Evolutionary conservation across 2,888 invertebrate species (phyloP).

Genomic region (Pseudanteris insignis): DNA sequence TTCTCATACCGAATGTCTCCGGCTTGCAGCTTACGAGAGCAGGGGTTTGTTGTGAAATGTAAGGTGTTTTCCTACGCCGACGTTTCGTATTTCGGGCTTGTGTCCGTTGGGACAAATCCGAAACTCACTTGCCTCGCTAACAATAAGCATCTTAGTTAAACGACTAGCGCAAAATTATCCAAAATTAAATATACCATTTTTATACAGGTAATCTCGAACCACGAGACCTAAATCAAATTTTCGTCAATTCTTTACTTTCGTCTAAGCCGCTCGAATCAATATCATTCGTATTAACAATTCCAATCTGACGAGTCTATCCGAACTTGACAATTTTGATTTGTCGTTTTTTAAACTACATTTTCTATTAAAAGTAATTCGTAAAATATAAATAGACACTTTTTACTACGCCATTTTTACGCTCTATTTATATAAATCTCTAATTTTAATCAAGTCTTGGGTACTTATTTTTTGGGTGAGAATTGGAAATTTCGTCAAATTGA

Average conservation of each 20-base stretch:
- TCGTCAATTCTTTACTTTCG: too few species aligned
- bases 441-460: too few species aligned
- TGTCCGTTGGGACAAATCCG: slow-evolving; percentile 44
- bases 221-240: slow-evolving; percentile 9
- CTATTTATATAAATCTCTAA: too few species aligned
- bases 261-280: slow-evolving; percentile 11
- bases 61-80: slow-evolving; percentile 46
- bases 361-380: too few species aligned
- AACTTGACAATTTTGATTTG: too few species aligned
- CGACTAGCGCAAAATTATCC: slow-evolving; percentile 52
- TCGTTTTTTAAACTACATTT: too few species aligned
- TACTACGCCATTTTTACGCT: too few species aligned
- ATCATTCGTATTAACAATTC: slow-evolving; percentile 8
- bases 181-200: slow-evolving; percentile 48
- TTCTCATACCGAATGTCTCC: slow-evolving; percentile 66
- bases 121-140: slow-evolving; percentile 51
- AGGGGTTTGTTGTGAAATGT: slow-evolving; percentile 55
- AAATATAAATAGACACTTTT: too few species aligned
- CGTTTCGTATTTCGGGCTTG: slow-evolving; percentile 45
- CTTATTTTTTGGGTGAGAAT: too few species aligned
- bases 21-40: slow-evolving; percentile 52
- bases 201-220: slow-evolving; percentile 10
- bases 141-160: too few species aligned
- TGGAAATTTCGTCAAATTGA: too few species aligned
- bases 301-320: too few species aligned